These are phyloP conservation scores for Aspidiotus rigidus DNA, from an alignment of 2,888 invertebrate species.

Conservation along the genomic window DNA sequence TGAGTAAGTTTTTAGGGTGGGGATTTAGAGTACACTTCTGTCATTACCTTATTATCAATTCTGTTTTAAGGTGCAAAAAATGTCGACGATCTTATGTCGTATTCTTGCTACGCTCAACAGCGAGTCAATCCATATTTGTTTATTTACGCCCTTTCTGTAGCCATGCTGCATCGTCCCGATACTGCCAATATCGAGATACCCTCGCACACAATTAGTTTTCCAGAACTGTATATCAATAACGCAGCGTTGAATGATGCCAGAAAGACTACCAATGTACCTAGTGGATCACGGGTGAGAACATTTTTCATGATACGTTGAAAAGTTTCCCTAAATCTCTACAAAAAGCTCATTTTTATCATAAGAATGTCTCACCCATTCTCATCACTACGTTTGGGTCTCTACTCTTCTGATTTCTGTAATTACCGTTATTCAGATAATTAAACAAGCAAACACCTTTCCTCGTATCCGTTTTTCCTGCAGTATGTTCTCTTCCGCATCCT, in stretches of 20 bases:
- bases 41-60: too few species aligned
- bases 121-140: constrained; percentile 70
- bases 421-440: too few species aligned
- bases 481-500: too few species aligned
- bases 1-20: constrained; percentile 47
- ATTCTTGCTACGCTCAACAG: constrained; percentile 60
- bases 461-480: too few species aligned
- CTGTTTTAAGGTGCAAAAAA: constrained; percentile 54
- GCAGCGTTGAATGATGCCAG: constrained; percentile 59
- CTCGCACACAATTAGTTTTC: constrained; percentile 67
- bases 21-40: too few species aligned
- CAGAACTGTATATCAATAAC: constrained; percentile 71
- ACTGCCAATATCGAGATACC: constrained; percentile 62
- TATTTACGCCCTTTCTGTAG: constrained; percentile 68
- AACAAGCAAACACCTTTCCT: too few species aligned
- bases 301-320: neutral
- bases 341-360: too few species aligned
- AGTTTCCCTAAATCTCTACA: neutral
- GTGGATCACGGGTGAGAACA: constrained; percentile 51
- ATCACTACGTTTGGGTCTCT: too few species aligned
- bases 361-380: too few species aligned
- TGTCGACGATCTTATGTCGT: constrained; percentile 60
- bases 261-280: constrained; percentile 55
- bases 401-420: too few species aligned
- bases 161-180: constrained; percentile 62